A percentile compares a stretch with the other conserved stretches of the same genome.
Conservation (phyloP, 1,140 invertebrate species). For the Calycopis cecrops region DNA sequence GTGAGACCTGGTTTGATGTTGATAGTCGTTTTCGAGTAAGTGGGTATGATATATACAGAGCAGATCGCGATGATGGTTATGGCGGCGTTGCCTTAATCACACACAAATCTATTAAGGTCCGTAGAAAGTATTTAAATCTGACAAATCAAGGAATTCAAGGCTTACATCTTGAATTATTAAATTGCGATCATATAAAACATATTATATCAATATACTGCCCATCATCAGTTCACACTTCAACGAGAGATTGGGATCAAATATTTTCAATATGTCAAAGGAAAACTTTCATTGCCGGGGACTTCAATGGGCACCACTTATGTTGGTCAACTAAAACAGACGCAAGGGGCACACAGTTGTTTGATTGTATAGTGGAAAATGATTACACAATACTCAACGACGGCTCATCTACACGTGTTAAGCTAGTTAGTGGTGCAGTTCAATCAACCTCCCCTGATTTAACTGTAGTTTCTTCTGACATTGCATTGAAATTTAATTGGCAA, state of each 20-base stretch:
- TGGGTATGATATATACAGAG: conserved; percentile 1
- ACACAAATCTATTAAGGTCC: conserved; percentile 14
- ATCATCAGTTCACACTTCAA: not conserved
- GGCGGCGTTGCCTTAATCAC: conserved; percentile 15
- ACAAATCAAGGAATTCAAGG: conserved; percentile 14
- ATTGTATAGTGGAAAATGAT: conserved; percentile 8
- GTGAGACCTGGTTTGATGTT: conserved; percentile 10
- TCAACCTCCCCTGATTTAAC: conserved; percentile 23
- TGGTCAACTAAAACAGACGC: conserved; percentile 5
- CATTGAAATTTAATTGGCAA: conserved; percentile 22
- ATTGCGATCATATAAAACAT: conserved; percentile 6
- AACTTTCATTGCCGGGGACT: conserved; percentile 9
- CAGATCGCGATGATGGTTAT: conserved; percentile 16
- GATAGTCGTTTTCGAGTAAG: not conserved
- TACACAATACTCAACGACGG: conserved; percentile 8
- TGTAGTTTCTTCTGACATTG: conserved; percentile 23
- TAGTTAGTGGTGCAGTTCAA: conserved; percentile 3
- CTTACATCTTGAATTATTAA: conserved; percentile 10
- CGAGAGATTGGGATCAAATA: conserved; percentile 3
- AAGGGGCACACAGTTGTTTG: conserved; percentile 5
- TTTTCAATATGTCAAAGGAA: not conserved
- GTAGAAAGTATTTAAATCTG: not conserved
- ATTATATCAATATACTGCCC: conserved; percentile 15
- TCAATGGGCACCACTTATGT: conserved; percentile 10
- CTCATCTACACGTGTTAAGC: not conserved